These are phyloP conservation scores for Turnix velox DNA, from an alignment of 2,113 vertebrate genomes.

Conservation along the genomic window DNA sequence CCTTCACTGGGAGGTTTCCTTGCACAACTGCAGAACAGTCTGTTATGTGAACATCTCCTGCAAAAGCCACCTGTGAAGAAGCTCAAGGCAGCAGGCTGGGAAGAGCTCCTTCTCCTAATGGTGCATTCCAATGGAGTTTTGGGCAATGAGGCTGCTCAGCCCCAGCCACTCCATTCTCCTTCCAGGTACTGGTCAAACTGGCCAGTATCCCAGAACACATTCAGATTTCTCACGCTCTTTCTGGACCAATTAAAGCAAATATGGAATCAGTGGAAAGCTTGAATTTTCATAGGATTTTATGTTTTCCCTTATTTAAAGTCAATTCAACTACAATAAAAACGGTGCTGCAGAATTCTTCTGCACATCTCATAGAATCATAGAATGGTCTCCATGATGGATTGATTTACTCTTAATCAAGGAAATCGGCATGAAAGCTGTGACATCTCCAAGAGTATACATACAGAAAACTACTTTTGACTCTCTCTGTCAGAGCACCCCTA, in stretches of 20 bases:
- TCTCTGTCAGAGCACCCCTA: not conserved
- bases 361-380: too few relatives aligned
- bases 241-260: not conserved
- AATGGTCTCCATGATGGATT: not conserved
- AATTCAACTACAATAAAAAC: not conserved
- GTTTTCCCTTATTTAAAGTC: not conserved
- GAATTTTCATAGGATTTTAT: not conserved
- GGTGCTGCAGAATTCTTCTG: not conserved
- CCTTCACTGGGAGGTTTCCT: not conserved
- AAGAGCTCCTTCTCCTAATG: not conserved
- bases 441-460: not conserved
- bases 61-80: not conserved
- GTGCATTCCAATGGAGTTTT: not conserved
- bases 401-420: not conserved
- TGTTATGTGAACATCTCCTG: not conserved
- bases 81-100: not conserved
- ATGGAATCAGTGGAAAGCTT: not conserved
- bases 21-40: not conserved
- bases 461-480: not conserved
- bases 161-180: not conserved
- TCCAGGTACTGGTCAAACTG: not conserved
- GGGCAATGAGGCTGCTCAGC: not conserved
- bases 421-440: not conserved
- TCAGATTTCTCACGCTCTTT: not conserved
- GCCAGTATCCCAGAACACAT: not conserved